Evolutionary conservation across 2,113 vertebrate species (phyloP), one percentile per base, ranked within the genome.

Genomic region (Heteronetta atricapilla): DNA sequence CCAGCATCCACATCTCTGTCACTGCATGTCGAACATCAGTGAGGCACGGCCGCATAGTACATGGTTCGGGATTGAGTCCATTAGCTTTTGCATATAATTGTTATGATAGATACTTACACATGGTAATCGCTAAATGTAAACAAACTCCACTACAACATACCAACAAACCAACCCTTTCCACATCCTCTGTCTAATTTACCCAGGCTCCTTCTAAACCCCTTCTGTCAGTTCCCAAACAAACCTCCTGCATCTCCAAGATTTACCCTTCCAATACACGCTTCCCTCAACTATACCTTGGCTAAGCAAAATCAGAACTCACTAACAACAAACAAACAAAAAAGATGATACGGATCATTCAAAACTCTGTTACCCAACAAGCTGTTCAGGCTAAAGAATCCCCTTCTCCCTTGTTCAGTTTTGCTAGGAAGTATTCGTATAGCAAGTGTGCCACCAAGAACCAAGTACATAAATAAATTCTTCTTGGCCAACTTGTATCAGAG

Each of bases 1-100:
- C 11, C 74, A 17, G 4, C 8, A 52, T 6, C 42, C 31, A 1
- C 0, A 2, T 3, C 8, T 5, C 36, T n/a, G 34, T 38, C 42
- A 15, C 12, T 25, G 13, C 22, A 19, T 3, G 13, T 2, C 46
- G 40, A 81, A 1, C 21, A 3, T 2, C 73, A 11, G 2, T 6
- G 8, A 55, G 42, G 58, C 25, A 34, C 0, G 0, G 7, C 0
- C 34, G 31, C 33, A 17, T 0, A 52, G 18, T 16, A 19, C 42
- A 5, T 8, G 50, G 6, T 55, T 48, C 22, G 48, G 11, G 8
- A 6, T 50, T 8, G 5, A 88, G 38, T 6, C 5, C 17, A 16
- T 34, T 5, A 16, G 40, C 14, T 75, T 40, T 31, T 38, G 33
- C 17, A 56, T 1, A 40, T 26, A 21, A 44, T 8, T 28, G 3